These are phyloP conservation scores for Crenuchus spilurus DNA, from an alignment of 2,797 vertebrate species.

Conservation along the genomic window DNA sequence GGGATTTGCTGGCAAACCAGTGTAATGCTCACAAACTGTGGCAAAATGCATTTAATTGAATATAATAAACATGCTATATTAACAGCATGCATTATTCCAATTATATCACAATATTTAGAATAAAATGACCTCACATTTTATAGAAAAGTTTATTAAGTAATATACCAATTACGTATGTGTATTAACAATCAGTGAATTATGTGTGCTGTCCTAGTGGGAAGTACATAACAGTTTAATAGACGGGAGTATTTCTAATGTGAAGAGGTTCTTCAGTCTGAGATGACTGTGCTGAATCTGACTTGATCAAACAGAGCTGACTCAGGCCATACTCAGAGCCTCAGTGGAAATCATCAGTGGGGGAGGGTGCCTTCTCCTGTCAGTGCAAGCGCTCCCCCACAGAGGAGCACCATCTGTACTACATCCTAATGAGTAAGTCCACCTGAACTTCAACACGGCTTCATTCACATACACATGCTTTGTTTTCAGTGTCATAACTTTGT, in stretches of 20 bases:
- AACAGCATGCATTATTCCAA: too few species aligned
- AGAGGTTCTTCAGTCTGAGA: background rate
- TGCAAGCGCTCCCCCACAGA: conserved; percentile 53
- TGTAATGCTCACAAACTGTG: too few species aligned
- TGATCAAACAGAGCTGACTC: conserved; percentile 28
- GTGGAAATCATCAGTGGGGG: conserved; percentile 31
- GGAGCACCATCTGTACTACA: conserved; percentile 68
- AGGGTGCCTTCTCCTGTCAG: conserved; percentile 46
- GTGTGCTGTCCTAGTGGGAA: background rate
- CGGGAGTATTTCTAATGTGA: background rate
- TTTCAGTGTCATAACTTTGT: conserved; percentile 40
- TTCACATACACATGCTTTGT: conserved; percentile 12
- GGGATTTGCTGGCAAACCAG: too few species aligned
- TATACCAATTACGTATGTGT: too few species aligned
- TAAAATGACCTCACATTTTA: too few species aligned
- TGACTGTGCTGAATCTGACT: conserved; percentile 3
- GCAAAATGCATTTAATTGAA: too few species aligned
- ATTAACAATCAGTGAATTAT: too few species aligned
- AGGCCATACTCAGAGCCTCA: conserved; percentile 21
- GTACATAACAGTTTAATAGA: background rate
- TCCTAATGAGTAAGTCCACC: conserved; percentile 77
- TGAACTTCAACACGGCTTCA: conserved; percentile 57
- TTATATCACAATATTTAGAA: too few species aligned
- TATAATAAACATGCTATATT: too few species aligned
- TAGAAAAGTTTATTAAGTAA: too few species aligned